These are phyloP conservation scores for Takifugu bimaculatus DNA, from an alignment of 2,113 vertebrate genomes.

Conservation along the genomic window DNA sequence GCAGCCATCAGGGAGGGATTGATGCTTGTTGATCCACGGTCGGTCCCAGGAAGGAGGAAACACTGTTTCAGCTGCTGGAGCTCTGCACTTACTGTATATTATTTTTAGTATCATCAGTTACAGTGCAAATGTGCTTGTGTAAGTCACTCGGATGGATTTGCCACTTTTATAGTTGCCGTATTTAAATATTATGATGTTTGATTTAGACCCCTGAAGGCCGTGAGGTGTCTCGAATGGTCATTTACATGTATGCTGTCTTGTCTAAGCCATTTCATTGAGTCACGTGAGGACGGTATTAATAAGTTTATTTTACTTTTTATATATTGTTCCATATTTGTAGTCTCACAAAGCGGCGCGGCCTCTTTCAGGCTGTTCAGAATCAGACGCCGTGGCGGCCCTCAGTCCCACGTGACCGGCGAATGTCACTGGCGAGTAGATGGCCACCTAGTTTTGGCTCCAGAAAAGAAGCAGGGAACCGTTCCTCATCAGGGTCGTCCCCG, in stretches of 20 bases:
- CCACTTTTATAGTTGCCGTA: neutral
- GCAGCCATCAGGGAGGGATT: neutral
- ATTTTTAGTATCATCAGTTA: neutral
- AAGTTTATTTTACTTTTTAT: neutral
- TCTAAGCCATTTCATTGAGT: neutral
- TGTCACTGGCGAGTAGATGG: constrained; percentile 4
- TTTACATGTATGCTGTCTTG: neutral
- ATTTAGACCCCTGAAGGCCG: neutral
- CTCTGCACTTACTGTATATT: neutral
- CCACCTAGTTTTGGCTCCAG: constrained; percentile 10
- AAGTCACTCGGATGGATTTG: no score
- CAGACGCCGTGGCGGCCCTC: constrained; percentile 11
- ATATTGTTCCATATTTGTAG: no score
- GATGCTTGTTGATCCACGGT: constrained; percentile 7
- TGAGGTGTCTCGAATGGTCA: neutral
- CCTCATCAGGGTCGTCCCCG: constrained; percentile 34
- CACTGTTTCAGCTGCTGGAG: neutral
- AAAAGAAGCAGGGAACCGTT: constrained; percentile 38
- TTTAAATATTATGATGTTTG: neutral
- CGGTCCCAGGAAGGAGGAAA: no score
- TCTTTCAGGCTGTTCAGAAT: constrained; percentile 20
- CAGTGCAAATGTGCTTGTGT: no score
- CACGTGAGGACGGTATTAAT: neutral
- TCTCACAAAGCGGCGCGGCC: constrained; percentile 11
- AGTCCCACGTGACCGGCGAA: neutral